Percentiles rank a stretch among this genome's conserved stretches.
Evolutionary conservation across 2,888 invertebrate genomes (phyloP).

Genomic region (Eupelmus urozonus): DNA sequence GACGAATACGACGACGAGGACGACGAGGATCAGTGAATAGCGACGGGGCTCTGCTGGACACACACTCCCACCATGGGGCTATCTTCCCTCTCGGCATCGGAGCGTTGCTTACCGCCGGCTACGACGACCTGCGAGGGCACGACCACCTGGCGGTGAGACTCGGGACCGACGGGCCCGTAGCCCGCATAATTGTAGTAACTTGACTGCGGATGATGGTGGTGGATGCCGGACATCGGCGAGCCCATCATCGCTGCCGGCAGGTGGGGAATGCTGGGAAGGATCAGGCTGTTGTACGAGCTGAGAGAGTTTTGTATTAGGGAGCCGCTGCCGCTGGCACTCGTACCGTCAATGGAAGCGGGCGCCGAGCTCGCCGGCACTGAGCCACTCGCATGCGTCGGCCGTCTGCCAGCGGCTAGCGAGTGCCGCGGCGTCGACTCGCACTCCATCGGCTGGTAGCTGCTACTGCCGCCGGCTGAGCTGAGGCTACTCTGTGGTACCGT

Average conservation of each 20-base stretch:
- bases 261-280: slow-evolving; percentile 77
- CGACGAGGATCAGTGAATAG: slow-evolving; percentile 84
- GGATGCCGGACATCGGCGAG: slow-evolving; percentile 48
- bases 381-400: slow-evolving; percentile 46
- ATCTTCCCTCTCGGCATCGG: slow-evolving; percentile 80
- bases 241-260: slow-evolving; percentile 73
- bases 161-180: slow-evolving; percentile 68
- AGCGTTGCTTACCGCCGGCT: slow-evolving; percentile 72
- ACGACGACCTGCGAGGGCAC: slow-evolving; percentile 57
- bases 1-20: background rate
- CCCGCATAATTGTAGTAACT: slow-evolving; percentile 74
- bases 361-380: slow-evolving; percentile 33
- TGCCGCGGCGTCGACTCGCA: slow-evolving; percentile 84
- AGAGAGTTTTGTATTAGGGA: slow-evolving; percentile 78
- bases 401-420: slow-evolving; percentile 70
- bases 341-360: slow-evolving; percentile 47
- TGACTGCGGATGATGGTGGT: slow-evolving; percentile 71
- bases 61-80: slow-evolving; percentile 93
- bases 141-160: slow-evolving; percentile 59
- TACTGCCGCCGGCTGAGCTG: slow-evolving; percentile 63
- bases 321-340: slow-evolving; percentile 52
- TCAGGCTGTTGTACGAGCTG: slow-evolving; percentile 76
- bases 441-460: slow-evolving; percentile 84
- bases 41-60: slow-evolving; percentile 94
- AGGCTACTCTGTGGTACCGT: slow-evolving; percentile 66